A percentile compares a stretch with the other conserved stretches of the same genome.
Evolutionary conservation across 2,113 vertebrate genomes (phyloP).

Genomic region (Podarcis raffonei): DNA sequence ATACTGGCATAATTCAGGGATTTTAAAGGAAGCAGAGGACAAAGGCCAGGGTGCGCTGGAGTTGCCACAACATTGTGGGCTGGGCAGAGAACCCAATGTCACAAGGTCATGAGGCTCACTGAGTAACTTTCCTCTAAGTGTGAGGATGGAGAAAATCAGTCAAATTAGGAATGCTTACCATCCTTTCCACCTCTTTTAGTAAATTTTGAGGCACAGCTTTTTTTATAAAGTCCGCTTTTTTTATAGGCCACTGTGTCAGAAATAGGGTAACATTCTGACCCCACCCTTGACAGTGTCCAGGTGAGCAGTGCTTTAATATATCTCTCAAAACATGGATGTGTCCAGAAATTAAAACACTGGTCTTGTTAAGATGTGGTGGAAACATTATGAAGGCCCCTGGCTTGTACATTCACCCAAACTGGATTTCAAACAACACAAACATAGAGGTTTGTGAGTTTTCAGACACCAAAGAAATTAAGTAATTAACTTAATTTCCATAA

Average conservation of each 20-base stretch:
- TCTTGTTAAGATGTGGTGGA: not conserved
- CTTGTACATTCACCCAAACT: not conserved
- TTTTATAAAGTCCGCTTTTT: not conserved
- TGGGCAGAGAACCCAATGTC: not conserved
- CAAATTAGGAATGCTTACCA: not conserved
- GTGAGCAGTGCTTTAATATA: not conserved
- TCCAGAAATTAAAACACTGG: not conserved
- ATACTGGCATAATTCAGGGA: conserved; percentile 31
- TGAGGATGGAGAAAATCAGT: not conserved
- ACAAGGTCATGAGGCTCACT: not conserved
- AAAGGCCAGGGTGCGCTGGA: conserved; percentile 3
- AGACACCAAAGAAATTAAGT: not conserved
- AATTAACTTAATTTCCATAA: not conserved
- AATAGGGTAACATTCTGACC: not conserved
- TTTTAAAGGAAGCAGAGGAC: conserved; percentile 24
- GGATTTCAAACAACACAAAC: not conserved
- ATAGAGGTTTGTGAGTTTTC: not conserved
- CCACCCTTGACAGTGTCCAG: not conserved
- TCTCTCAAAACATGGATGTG: not conserved
- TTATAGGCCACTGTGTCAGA: not conserved
- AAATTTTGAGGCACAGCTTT: not conserved
- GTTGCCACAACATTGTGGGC: not conserved
- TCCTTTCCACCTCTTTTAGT: not conserved
- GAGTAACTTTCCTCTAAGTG: not conserved
- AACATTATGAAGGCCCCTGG: not conserved